A percentile compares a stretch with the other conserved stretches of the same genome.
Conservation (phyloP, 2,113 vertebrate species). For the Syngnathoides biaculeatus region DNA sequence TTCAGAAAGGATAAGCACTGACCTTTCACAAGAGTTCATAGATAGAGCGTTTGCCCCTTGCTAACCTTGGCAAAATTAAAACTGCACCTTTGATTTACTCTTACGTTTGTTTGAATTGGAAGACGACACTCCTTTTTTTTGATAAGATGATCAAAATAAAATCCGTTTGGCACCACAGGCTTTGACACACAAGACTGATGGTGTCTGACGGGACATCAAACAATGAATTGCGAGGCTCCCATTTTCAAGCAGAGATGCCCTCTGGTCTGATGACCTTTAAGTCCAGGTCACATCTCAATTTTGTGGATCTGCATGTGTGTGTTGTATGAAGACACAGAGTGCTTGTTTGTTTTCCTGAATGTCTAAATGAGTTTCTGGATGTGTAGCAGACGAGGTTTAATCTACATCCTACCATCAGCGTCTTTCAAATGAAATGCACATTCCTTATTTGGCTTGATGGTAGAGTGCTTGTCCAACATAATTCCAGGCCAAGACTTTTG, state of each 20-base stretch:
- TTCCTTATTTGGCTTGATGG: constrained; percentile 53
- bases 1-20: not conserved
- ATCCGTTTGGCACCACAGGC: constrained; percentile 10
- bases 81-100: constrained; percentile 16
- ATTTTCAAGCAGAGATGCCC: constrained; percentile 47
- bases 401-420: constrained; percentile 17
- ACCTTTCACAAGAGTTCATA: constrained; percentile 3
- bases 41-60: not conserved
- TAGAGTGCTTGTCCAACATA: constrained; percentile 52
- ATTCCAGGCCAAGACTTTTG: constrained; percentile 28
- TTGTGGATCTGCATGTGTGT: constrained; percentile 12
- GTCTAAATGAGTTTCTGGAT: constrained; percentile 11
- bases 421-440: constrained; percentile 42
- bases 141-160: constrained; percentile 12
- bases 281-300: constrained; percentile 40
- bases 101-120: constrained; percentile 2
- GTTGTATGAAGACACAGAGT: constrained; percentile 9
- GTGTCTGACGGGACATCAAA: constrained; percentile 47
- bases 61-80: not conserved
- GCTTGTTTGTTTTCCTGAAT: constrained; percentile 14
- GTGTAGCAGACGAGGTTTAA: constrained; percentile 25
- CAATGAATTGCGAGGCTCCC: constrained; percentile 52
- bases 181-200: constrained; percentile 30
- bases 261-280: constrained; percentile 48
- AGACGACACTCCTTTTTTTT: constrained; percentile 11